Percentiles rank a stretch among this genome's conserved stretches.
Conservation (phyloP, 2,113 vertebrate species). For the Takifugu flavidus region DNA sequence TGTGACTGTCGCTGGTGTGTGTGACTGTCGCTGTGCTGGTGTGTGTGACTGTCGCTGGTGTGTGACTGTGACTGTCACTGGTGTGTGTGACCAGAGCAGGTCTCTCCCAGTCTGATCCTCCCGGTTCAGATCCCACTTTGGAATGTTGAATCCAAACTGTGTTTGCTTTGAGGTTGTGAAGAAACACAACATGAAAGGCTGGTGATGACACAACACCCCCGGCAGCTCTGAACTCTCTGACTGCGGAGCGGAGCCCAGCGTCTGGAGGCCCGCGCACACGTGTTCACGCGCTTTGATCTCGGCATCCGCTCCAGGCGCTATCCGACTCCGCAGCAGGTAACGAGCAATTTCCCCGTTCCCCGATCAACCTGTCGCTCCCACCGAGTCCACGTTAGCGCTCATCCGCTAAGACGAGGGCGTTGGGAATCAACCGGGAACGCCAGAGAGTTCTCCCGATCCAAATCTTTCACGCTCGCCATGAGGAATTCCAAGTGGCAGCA, state of each 20-base stretch:
- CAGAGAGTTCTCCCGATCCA: not conserved
- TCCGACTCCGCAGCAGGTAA: conserved; percentile 53
- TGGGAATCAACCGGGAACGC: not conserved
- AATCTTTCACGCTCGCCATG: not conserved
- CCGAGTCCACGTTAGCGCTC: conserved; percentile 52
- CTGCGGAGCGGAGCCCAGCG: conserved; percentile 45
- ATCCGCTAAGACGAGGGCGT: conserved; percentile 4
- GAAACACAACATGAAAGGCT: conserved; percentile 51
- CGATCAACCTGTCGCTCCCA: conserved; percentile 58
- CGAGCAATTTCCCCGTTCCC: conserved; percentile 51
- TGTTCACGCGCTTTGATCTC: conserved; percentile 59
- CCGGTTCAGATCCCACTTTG: conserved; percentile 33
- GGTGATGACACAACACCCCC: conserved; percentile 57
- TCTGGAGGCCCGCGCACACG: conserved; percentile 52
- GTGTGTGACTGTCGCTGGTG: too few species aligned
- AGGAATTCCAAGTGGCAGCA: not conserved
- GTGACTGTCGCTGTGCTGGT: too few species aligned
- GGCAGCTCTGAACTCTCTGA: conserved; percentile 59
- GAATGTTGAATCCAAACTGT: conserved; percentile 31
- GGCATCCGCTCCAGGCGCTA: conserved; percentile 55
- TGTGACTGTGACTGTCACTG: too few species aligned
- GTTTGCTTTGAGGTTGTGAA: conserved; percentile 60
- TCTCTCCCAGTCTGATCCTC: not conserved
- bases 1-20: too few species aligned
- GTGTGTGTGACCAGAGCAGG: too few species aligned